A percentile compares a stretch with the other conserved stretches of the same genome.
phyloP scores from a whole-genome alignment of 2,113 vertebrate genomes.

The Heteronetta atricapilla region DNA sequence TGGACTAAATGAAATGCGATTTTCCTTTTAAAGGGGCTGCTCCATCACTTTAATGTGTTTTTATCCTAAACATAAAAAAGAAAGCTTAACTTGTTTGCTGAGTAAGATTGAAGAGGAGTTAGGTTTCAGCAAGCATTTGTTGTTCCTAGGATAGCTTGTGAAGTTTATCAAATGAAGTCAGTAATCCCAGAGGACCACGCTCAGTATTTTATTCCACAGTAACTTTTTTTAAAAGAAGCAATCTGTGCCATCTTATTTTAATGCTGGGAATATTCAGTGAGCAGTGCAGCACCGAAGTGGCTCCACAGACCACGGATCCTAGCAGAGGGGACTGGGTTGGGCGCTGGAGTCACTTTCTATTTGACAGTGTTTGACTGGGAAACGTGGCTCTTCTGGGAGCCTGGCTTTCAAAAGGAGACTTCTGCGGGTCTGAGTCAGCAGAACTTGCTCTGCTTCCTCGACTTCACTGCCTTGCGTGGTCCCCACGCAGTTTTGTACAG shows the following conservation, averaged over 20 bases:
- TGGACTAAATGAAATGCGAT: background rate
- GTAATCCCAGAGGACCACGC: background rate
- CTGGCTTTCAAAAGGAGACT: background rate
- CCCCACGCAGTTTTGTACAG: background rate
- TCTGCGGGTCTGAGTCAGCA: background rate
- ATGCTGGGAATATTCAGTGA: background rate
- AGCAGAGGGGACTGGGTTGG: background rate
- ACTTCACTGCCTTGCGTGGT: background rate
- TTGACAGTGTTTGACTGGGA: background rate
- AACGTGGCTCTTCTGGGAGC: background rate
- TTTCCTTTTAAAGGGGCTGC: background rate
- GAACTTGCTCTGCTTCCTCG: background rate
- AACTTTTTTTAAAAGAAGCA: background rate
- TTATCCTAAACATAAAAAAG: background rate
- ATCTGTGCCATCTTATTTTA: background rate
- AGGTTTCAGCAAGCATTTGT: background rate
- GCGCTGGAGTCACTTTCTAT: background rate
- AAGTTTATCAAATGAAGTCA: background rate
- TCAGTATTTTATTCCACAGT: background rate
- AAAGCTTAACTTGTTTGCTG: background rate
- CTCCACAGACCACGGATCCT: background rate
- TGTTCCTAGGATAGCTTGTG: background rate
- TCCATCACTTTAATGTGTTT: conserved; percentile 21
- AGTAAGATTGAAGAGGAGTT: background rate
- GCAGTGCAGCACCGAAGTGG: background rate